Evolutionary conservation across 2,113 vertebrate species (phyloP).

Genomic region (Dolichotis patagonum): DNA sequence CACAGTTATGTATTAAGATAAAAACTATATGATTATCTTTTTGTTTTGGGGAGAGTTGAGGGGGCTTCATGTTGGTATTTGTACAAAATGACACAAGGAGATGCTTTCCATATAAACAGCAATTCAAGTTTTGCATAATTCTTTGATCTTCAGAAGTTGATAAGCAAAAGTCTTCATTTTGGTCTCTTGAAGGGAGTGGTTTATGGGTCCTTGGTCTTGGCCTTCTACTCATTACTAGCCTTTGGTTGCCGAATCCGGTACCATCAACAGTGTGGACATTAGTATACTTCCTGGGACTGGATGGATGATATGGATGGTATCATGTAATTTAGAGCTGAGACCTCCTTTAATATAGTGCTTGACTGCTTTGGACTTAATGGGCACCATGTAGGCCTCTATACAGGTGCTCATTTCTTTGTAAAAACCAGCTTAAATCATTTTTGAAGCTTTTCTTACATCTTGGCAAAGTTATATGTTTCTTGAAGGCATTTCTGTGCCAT

Average conservation of each 20-base stretch:
- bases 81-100: neutral
- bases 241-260: conserved; percentile 16
- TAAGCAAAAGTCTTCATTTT: neutral
- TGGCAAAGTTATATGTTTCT: conserved; percentile 96
- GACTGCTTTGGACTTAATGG: conserved; percentile 29
- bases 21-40: conserved; percentile 36
- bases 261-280: neutral
- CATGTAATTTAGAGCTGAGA: neutral
- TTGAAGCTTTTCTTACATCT: conserved; percentile 94
- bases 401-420: conserved; percentile 74
- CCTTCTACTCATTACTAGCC: neutral
- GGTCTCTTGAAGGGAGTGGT: neutral
- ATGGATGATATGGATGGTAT: neutral
- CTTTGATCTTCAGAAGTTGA: conserved; percentile 10
- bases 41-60: neutral
- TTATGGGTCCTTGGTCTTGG: neutral
- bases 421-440: conserved; percentile 85
- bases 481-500: conserved; percentile 95
- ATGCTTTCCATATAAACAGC: neutral
- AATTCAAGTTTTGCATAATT: conserved; percentile 11
- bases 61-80: conserved; percentile 18
- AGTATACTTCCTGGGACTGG: neutral
- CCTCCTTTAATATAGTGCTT: conserved; percentile 25
- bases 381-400: neutral
- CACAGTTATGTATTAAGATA: neutral